Conservation (phyloP, 2,888 invertebrate species). For the Altica lythri region DNA sequence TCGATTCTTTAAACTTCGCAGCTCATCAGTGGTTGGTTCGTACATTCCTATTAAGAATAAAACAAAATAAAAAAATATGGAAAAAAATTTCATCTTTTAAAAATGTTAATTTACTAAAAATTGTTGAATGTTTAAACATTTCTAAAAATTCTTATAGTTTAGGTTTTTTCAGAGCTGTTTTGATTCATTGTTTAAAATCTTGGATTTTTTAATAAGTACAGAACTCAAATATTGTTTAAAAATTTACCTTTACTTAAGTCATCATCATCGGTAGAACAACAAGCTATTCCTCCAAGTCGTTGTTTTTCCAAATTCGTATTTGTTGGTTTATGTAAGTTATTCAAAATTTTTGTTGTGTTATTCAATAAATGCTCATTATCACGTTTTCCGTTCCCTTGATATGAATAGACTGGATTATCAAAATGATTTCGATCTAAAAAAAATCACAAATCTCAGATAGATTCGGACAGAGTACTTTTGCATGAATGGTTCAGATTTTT, state of each 20-base stretch:
- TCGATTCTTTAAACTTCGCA: slow-evolving; percentile 75
- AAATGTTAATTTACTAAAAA: neutral
- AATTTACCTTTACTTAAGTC: slow-evolving; percentile 41
- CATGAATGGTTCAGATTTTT: no score
- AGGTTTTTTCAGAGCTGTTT: no score
- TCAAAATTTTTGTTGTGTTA: slow-evolving; percentile 63
- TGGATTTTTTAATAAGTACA: no score
- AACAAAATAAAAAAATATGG: neutral
- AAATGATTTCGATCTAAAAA: slow-evolving; percentile 80
- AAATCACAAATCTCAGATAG: slow-evolving; percentile 10
- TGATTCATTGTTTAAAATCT: no score
- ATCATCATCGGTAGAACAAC: slow-evolving; percentile 59
- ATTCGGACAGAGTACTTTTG: no score
- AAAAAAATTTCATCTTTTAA: neutral
- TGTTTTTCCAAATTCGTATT: slow-evolving; percentile 67
- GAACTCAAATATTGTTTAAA: no score
- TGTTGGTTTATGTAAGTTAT: slow-evolving; percentile 65
- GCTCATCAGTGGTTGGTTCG: slow-evolving; percentile 65
- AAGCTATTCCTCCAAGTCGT: slow-evolving; percentile 59
- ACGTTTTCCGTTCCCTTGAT: slow-evolving; percentile 62
- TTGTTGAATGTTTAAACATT: neutral
- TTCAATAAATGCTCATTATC: slow-evolving; percentile 64
- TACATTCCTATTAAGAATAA: slow-evolving; percentile 58
- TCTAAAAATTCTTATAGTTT: no score
- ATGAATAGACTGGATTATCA: slow-evolving; percentile 90